Evolutionary conservation across 2,113 vertebrate species (phyloP).

Genomic region (Monarcha castaneiventris): DNA sequence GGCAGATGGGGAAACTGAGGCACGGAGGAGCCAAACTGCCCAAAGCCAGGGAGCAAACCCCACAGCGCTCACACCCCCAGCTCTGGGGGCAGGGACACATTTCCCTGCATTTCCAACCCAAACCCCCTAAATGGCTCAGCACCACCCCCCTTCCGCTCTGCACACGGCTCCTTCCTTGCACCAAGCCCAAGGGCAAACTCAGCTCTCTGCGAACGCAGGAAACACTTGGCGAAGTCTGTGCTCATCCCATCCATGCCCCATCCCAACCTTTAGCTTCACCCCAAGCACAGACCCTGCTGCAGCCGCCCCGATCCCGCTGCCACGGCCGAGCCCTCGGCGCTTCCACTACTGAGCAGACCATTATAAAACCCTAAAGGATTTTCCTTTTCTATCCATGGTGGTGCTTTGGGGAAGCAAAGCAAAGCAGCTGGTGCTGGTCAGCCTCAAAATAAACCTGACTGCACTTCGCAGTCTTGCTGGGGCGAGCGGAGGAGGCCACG

Average conservation of each 20-base stretch:
- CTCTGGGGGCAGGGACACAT: background rate
- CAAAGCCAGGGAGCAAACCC: background rate
- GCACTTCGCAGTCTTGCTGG: background rate
- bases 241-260: background rate
- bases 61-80: background rate
- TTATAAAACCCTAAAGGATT: background rate
- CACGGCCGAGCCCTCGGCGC: background rate
- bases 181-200: fast-evolving
- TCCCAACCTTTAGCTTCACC: background rate
- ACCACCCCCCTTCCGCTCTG: fast-evolving
- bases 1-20: background rate
- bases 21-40: background rate
- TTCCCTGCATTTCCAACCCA: background rate
- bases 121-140: fast-evolving
- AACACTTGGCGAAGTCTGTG: fast-evolving
- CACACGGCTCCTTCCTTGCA: background rate
- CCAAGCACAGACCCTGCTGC: background rate
- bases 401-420: background rate
- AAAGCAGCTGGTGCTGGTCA: background rate
- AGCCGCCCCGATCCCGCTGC: fast-evolving
- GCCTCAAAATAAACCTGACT: background rate
- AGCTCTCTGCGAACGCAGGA: background rate
- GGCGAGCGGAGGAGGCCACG: background rate
- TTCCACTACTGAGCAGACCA: fast-evolving
- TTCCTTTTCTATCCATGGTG: fast-evolving